These are phyloP conservation scores for Nothocercus nigrocapillus DNA, from an alignment of 2,113 vertebrate genomes.

Conservation along the genomic window DNA sequence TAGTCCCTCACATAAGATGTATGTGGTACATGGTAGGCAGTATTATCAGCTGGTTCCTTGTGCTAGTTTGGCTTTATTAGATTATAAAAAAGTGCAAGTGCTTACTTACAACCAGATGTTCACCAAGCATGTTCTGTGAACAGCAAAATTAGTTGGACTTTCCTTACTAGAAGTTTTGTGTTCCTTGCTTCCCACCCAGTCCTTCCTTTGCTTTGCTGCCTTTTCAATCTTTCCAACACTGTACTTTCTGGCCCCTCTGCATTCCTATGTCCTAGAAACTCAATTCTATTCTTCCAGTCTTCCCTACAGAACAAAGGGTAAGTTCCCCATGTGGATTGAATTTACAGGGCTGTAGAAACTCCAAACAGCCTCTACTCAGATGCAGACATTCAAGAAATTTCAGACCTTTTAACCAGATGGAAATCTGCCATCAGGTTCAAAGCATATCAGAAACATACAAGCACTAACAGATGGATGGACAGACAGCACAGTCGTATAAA, in stretches of 20 bases:
- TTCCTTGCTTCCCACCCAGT: neutral
- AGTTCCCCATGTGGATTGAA: neutral
- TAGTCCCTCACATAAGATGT: neutral
- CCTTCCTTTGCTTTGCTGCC: neutral
- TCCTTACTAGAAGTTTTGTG: neutral
- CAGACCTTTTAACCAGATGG: neutral
- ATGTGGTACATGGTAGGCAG: fast-evolving
- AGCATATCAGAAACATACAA: neutral
- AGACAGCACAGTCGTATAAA: neutral
- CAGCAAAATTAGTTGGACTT: fast-evolving
- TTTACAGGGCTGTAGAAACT: neutral
- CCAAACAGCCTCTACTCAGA: neutral
- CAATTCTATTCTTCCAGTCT: neutral
- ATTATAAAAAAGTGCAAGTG: fast-evolving
- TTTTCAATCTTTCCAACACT: neutral
- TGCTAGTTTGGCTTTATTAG: neutral
- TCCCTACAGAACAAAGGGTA: fast-evolving
- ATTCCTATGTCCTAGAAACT: neutral
- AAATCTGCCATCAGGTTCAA: neutral
- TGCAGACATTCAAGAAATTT: neutral
- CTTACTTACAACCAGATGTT: fast-evolving
- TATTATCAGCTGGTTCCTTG: neutral
- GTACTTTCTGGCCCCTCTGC: neutral
- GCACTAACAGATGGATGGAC: neutral
- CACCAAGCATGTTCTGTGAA: neutral